Conservation (phyloP, 2,797 vertebrate genomes). For the Taenioides sp. region DNA sequence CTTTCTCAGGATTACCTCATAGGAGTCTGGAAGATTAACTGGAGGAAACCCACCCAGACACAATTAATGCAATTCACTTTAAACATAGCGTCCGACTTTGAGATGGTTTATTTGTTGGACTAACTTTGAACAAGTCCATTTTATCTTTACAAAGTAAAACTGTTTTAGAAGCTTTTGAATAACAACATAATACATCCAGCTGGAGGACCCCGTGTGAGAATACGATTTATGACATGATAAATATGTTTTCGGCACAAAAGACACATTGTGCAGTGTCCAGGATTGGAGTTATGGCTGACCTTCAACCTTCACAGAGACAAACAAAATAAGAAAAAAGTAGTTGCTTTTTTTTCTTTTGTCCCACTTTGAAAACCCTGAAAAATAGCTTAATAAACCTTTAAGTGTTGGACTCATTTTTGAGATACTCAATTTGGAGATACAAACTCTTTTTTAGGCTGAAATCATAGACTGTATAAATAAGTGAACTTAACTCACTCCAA, state of each 20-base stretch:
- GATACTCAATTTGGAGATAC: background rate
- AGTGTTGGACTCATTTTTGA: background rate
- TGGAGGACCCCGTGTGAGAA: background rate
- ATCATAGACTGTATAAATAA: too few relatives aligned
- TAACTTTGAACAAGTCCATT: background rate
- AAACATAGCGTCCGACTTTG: background rate
- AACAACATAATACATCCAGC: background rate
- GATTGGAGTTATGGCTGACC: background rate
- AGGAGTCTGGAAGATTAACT: background rate
- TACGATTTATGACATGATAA: background rate
- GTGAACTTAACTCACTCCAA: too few relatives aligned
- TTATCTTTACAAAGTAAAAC: background rate
- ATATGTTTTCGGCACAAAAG: conserved; percentile 8
- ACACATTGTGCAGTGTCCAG: background rate
- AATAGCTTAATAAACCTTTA: background rate
- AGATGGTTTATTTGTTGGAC: background rate
- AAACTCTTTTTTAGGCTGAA: background rate
- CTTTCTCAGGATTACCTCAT: background rate
- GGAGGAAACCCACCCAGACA: too few relatives aligned
- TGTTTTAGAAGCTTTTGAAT: background rate
- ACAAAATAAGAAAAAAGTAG: background rate
- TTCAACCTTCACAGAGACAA: background rate
- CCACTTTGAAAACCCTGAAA: background rate
- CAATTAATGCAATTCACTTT: background rate
- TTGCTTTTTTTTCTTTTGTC: background rate